Evolutionary conservation across 2,113 vertebrate genomes (phyloP), one percentile per base, ranked within the genome.

Genomic region (Actenoides lindsayi): DNA sequence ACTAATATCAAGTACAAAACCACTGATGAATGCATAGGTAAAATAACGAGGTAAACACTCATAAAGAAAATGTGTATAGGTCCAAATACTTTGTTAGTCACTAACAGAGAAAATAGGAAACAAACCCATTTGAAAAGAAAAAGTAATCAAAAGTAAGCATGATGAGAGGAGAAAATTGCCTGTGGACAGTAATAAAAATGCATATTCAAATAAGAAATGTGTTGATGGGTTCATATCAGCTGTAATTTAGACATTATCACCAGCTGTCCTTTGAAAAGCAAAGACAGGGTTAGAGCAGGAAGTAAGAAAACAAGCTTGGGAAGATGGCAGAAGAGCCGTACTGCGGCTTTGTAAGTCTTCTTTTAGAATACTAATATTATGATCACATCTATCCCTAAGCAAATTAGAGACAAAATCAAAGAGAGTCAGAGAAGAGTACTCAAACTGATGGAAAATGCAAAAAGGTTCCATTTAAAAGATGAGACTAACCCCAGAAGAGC

Each of bases 241-340:
- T 88, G 56, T 69, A 82, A 63, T 42, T 88, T 35, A 90, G 92
- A 86, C 76, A 63, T 83, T 79, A 77, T 65, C 90, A 90, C 46
- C 68, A 82, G 70, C 53, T 85, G 31, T 48, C 86, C 65, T 69
- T 74, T 54, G 39, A 74, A 86, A 85, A 68, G 25, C 48, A 51
- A 30, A 53, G 16, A 42, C 17, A 5, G 25, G 48, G 16, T 41
- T 48, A 83, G n/a, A 77, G 15, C 46, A 81, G 89, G 41, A 77
- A 81, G 46, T 54, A 90, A 46, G 71, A 92, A 96, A 94, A 81
- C 67, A 83, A 94, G 86, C 64, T 67, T 63, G n/a, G 37, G 31
- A n/a, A 83, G 46, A 24, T 89, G 51, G 39, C 50, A 70, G 83
- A 67, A 70, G 30, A 75, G 51, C 30, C 64, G 35, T 56, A 46